Conservation (phyloP, 2,113 vertebrate species). For the Lucifuga dentata region DNA sequence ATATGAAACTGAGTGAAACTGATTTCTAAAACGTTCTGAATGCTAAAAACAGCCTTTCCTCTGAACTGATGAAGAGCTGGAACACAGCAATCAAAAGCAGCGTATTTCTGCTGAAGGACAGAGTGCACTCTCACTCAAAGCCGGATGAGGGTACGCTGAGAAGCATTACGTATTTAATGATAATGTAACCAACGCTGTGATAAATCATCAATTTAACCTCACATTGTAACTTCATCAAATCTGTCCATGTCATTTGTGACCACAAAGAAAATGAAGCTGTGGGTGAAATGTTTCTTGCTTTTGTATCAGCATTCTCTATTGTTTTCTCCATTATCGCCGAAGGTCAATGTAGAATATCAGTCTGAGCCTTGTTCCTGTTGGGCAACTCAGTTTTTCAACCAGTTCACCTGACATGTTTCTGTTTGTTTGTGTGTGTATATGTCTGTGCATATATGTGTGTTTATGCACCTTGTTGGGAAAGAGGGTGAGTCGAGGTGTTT, state of each 20-base stretch:
- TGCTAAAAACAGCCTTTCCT: background rate
- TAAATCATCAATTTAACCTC: slow-evolving; percentile 31
- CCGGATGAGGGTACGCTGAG: background rate
- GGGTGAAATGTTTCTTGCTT: slow-evolving; percentile 31
- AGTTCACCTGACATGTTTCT: slow-evolving; percentile 56
- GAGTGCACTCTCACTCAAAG: slow-evolving; percentile 3
- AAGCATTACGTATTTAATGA: slow-evolving; percentile 5
- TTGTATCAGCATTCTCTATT: slow-evolving; percentile 65
- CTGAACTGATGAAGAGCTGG: background rate
- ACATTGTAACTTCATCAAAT: slow-evolving; percentile 1
- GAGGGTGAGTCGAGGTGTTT: slow-evolving; percentile 50
- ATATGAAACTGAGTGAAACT: background rate
- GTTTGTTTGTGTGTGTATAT: slow-evolving; percentile 23
- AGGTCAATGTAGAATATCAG: slow-evolving; percentile 68
- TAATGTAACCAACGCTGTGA: background rate
- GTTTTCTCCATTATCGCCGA: slow-evolving; percentile 69
- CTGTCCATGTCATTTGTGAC: slow-evolving; percentile 10
- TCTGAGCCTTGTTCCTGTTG: slow-evolving; percentile 63
- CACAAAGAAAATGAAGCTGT: slow-evolving; percentile 36
- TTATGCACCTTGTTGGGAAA: slow-evolving; percentile 45
- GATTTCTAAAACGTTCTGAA: slow-evolving; percentile 11
- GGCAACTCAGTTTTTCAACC: slow-evolving; percentile 51
- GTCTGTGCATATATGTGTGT: slow-evolving; percentile 29
- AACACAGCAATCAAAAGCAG: slow-evolving; percentile 19
- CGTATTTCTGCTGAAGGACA: slow-evolving; percentile 14